Evolutionary conservation across 2,888 invertebrate genomes (phyloP), one percentile per base, ranked within the genome.

Genomic region (Pristionchus japonicus): DNA sequence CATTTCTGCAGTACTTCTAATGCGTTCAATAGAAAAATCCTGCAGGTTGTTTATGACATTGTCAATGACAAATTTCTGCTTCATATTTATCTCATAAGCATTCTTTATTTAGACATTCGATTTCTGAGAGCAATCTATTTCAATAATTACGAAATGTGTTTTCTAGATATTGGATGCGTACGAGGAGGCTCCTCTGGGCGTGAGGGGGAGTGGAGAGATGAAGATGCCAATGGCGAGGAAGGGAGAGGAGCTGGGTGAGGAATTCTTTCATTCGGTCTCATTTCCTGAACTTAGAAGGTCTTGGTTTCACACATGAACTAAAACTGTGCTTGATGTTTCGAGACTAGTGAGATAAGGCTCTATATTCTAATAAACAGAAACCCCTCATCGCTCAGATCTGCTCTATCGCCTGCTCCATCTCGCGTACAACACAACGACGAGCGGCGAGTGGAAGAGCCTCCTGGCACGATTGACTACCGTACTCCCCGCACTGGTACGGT

Each of bases 401-500:
- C n/a, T 77, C 40, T 11, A 3, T 47, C 77, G 77, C 17, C 43
- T 77, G 7, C 77, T 77, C 77, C 77, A 27, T 11, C 77, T 77
- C n/a, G 77, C 77, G 15, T 43, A 27, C 77, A 77, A 77, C 27
- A 23, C 77, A 13, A 47, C 77, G 13, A 47, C 7, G 27, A 43
- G n/a, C 2, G n/a, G 11, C 1, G 77, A 77, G 34, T 77, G 77
- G 77, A 77, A 77, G 77, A 27, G 43, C 27, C 77, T 83, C 52
- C 49, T 83, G 23, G 49, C 49, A 52, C 82, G 82, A 83, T 52
- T 83, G 82, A 3, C 52, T 52, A 83, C 82, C 31, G 82, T 83
- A 83, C 82, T 83, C 34, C 82, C 82, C 6, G 52, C 49, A 20
- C 13, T 83, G 82, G 82, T 83, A 82, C 52, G 82, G 47, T 83